Percentiles rank a stretch among this genome's conserved stretches.
These are phyloP conservation scores for Acronicta aceris DNA, from an alignment of 2,888 invertebrate genomes.

Conservation along the genomic window DNA sequence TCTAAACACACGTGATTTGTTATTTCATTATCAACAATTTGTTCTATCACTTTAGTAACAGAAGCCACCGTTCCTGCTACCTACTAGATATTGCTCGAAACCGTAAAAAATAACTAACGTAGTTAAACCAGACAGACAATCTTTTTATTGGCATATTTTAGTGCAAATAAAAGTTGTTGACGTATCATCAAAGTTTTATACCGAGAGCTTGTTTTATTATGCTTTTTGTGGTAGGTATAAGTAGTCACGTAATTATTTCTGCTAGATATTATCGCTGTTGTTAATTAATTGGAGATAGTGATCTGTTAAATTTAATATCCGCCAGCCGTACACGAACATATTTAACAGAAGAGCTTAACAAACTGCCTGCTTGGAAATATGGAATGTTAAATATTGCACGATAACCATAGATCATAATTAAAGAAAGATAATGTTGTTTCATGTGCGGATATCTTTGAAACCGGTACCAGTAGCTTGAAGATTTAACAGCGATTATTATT, in stretches of 20 bases:
- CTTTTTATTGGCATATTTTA: conserved; percentile 58
- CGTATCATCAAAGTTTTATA: conserved; percentile 57
- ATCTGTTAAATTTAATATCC: conserved; percentile 49
- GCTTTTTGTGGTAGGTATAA: conserved; percentile 40
- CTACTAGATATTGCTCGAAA: conserved; percentile 40
- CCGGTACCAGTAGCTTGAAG: conserved; percentile 44
- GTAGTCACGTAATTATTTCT: conserved; percentile 52
- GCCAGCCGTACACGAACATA: conserved; percentile 20
- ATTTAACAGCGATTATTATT: conserved; percentile 45
- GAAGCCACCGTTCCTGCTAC: conserved; percentile 45
- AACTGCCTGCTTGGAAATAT: conserved; percentile 42
- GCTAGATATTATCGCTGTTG: conserved; percentile 53
- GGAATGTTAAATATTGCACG: conserved; percentile 52
- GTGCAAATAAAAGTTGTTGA: conserved; percentile 60
- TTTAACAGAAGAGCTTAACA: conserved; percentile 36
- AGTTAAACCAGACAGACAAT: conserved; percentile 48
- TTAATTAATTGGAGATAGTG: conserved; percentile 58
- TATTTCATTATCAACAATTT: conserved; percentile 66
- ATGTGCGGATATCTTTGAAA: conserved; percentile 46
- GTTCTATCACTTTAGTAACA: conserved; percentile 52
- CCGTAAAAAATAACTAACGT: conserved; percentile 49
- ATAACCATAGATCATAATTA: conserved; percentile 54
- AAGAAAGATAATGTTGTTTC: conserved; percentile 50
- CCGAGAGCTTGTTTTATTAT: conserved; percentile 47
- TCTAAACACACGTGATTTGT: conserved; percentile 72